Conservation (phyloP, 2,797 vertebrate genomes). For the Silurus aristotelis region DNA sequence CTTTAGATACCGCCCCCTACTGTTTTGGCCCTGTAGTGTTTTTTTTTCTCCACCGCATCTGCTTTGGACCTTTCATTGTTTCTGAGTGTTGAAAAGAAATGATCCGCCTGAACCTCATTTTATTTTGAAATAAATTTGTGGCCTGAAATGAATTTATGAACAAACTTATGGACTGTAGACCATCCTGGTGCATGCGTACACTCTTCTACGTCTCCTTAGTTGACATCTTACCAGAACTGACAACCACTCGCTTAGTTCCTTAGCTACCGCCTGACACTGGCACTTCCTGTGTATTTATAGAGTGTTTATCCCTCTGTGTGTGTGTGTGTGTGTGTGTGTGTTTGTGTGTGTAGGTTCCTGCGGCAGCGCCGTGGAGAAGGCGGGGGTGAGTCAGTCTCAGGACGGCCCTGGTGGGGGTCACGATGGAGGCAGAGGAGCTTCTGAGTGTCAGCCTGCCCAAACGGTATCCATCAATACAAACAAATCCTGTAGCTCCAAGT, state of each 20-base stretch:
- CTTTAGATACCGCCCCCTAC: no score
- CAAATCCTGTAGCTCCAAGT: constrained; percentile 9
- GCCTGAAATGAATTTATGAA: background rate
- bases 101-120: no score
- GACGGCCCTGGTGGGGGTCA: constrained; percentile 40
- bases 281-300: constrained; percentile 54
- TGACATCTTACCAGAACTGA: constrained; percentile 50
- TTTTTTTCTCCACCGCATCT: background rate
- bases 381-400: constrained; percentile 45
- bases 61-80: background rate
- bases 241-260: constrained; percentile 24
- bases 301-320: constrained; percentile 36
- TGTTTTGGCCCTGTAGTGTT: background rate
- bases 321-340: constrained; percentile 15
- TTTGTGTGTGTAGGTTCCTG: constrained; percentile 39
- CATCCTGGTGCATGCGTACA: background rate
- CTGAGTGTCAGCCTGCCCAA: constrained; percentile 40
- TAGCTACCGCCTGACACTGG: constrained; percentile 41
- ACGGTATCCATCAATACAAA: constrained; percentile 52
- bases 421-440: constrained; percentile 32
- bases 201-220: constrained; percentile 30
- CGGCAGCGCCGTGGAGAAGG: constrained; percentile 35
- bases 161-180: background rate
- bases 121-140: background rate
- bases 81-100: no score